Evolutionary conservation across 2,888 invertebrate genomes (phyloP).

Genomic region (Flabesymbios commensalis): DNA sequence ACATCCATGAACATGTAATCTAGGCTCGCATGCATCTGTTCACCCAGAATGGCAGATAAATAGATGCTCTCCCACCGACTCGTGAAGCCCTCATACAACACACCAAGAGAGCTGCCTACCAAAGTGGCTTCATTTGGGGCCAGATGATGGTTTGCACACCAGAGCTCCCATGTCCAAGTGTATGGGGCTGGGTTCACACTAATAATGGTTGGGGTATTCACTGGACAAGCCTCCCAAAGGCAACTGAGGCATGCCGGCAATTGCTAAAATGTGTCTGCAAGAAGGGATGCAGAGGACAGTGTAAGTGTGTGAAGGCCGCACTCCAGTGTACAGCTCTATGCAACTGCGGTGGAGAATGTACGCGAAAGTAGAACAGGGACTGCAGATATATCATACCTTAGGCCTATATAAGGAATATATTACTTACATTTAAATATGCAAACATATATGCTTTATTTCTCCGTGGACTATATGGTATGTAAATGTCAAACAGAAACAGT

Average conservation of each 20-base stretch:
- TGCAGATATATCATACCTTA: too few species aligned
- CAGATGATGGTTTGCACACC: constrained; percentile 3
- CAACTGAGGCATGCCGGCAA: constrained; percentile 20
- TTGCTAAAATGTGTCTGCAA: constrained; percentile 21
- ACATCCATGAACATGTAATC: not conserved
- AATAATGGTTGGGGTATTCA: constrained; percentile 10
- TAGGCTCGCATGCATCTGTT: not conserved
- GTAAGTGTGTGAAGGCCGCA: constrained; percentile 23
- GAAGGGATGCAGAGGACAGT: constrained; percentile 13
- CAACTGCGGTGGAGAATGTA: constrained; percentile 16
- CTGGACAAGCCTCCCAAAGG: constrained; percentile 23
- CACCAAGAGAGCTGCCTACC: constrained; percentile 13
- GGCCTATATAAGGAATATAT: too few species aligned
- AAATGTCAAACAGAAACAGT: too few species aligned
- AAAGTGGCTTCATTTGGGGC: constrained; percentile 14
- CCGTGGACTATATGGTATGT: too few species aligned
- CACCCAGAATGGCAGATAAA: not conserved
- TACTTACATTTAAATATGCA: too few species aligned
- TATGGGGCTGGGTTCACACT: constrained; percentile 14
- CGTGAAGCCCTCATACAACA: constrained; percentile 13
- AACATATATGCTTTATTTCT: too few species aligned
- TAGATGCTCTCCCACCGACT: not conserved
- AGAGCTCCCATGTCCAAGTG: constrained; percentile 14
- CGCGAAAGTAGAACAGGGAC: too few species aligned
- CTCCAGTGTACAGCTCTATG: constrained; percentile 18